Evolutionary conservation across 1,140 invertebrate genomes (phyloP).

Genomic region (Popillia japonica): DNA sequence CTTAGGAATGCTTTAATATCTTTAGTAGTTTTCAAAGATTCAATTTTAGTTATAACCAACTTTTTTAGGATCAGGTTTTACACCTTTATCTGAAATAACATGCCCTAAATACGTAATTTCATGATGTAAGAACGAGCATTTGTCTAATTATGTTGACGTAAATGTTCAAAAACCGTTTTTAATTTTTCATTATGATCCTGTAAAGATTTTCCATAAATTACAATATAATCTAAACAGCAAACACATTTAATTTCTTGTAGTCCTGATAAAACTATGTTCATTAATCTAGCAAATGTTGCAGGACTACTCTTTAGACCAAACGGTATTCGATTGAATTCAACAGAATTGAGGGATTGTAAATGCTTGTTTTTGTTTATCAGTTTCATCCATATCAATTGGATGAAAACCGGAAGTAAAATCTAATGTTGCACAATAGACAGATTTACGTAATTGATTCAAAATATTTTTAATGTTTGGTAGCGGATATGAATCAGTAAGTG

Average conservation of each 20-base stretch:
- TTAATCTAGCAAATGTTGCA: too few relatives aligned
- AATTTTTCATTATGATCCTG: conserved; percentile 55
- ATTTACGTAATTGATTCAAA: conserved; percentile 47
- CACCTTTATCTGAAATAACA: conserved; percentile 47
- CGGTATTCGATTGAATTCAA: too few relatives aligned
- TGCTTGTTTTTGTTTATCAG: conserved; percentile 59
- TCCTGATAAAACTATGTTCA: too few relatives aligned
- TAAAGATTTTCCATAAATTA: conserved; percentile 55
- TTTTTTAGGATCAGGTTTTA: conserved; percentile 50
- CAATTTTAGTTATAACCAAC: conserved; percentile 42
- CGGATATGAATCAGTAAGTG: conserved; percentile 59
- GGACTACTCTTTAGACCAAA: too few relatives aligned
- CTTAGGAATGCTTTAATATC: conserved; percentile 62
- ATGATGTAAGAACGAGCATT: conserved; percentile 49
- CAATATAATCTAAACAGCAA: conserved; percentile 60
- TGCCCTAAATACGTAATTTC: conserved; percentile 58
- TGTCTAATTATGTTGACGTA: conserved; percentile 48
- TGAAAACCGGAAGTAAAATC: conserved; percentile 63
- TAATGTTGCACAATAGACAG: conserved; percentile 60
- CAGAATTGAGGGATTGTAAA: conserved; percentile 56
- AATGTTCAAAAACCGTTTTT: conserved; percentile 52
- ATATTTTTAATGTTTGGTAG: conserved; percentile 60
- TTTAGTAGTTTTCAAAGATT: conserved; percentile 50
- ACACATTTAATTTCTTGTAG: conserved; percentile 52
- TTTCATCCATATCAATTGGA: conserved; percentile 59